Evolutionary conservation across 2,797 vertebrate genomes (phyloP).

Genomic region (Peromyscus attwateri): DNA sequence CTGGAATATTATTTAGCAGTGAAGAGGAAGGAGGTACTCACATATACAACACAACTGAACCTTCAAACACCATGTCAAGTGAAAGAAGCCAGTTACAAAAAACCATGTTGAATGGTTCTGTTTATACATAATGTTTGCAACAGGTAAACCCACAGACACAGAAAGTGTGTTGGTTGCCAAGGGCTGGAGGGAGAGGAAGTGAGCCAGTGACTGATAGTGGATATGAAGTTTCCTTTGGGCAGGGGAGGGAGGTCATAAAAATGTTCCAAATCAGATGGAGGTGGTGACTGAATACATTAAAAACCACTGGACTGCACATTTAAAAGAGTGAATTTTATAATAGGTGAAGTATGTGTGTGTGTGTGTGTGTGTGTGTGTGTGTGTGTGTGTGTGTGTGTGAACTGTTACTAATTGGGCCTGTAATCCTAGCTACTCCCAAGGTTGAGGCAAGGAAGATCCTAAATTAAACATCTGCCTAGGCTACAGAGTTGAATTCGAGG

Average conservation of each 20-base stretch:
- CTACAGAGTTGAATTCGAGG: not conserved
- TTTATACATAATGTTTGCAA: not conserved
- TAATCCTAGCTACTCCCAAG: not conserved
- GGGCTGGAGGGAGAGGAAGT: not conserved
- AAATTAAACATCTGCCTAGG: not conserved
- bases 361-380: not conserved
- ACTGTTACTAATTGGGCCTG: not conserved
- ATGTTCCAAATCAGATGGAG: conserved; percentile 3
- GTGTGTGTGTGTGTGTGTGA: not conserved
- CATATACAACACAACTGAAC: not conserved
- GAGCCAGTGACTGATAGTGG: not conserved
- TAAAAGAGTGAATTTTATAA: not conserved
- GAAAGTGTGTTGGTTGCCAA: not conserved
- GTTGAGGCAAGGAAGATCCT: not conserved
- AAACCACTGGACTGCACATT: not conserved
- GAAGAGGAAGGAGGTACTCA: not conserved
- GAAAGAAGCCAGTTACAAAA: not conserved
- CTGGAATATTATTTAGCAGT: not conserved
- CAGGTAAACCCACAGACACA: not conserved
- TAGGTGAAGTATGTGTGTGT: not conserved
- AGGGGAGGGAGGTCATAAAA: not conserved
- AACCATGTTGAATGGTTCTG: not conserved
- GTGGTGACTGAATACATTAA: not conserved
- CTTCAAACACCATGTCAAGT: not conserved
- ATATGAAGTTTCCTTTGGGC: not conserved